Evolutionary conservation across 2,888 invertebrate genomes (phyloP), one percentile per base, ranked within the genome.

Genomic region (Matsumyia berberina): DNA sequence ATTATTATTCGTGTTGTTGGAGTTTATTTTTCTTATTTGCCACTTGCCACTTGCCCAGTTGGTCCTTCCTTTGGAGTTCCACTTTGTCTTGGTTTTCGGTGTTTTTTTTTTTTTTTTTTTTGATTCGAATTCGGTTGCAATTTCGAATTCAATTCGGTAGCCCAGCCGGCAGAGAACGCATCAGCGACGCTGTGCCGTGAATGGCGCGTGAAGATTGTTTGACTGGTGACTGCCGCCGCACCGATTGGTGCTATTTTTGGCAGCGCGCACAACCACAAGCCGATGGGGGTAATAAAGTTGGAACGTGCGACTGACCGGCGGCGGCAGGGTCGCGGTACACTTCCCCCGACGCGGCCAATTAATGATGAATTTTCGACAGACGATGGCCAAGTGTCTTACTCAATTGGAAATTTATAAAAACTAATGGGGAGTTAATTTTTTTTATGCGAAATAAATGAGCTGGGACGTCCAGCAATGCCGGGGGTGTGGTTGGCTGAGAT

Each of bases 121-220:
- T 66, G 51, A 8, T 35, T 58, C 35, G 39, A 72, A 60, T 72
- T 82, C 19, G 78, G 49, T 69, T 85, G 77, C 72, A 83, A 66
- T 72, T 82, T 77, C 67, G 19, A 58, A 77, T 73, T 83, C 62
- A 83, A 83, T 83, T 83, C 78, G 66, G 82, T 79, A 83, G 83
- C 83, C 35, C 53, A 58, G 51, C 42, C 55, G 31, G 46, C 1
- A 60, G 12, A n/a, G 31, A 69, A 69, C 49, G 64, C 70, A 73
- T 73, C 72, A 42, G 29, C 70, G 19, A 7, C n/a, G 19, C 9
- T 24, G 24, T 8, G 35, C 24, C 9, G 11, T 49, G 33, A 58
- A 44, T 33, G 51, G 72, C 64, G 62, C 31, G 31, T 42, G 35
- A n/a, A n/a, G n/a, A 46, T 74, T 74, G 44, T 49, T 64, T 64